phyloP scores from a whole-genome alignment of 2,113 vertebrate genomes.

The Hiodon alosoides region DNA sequence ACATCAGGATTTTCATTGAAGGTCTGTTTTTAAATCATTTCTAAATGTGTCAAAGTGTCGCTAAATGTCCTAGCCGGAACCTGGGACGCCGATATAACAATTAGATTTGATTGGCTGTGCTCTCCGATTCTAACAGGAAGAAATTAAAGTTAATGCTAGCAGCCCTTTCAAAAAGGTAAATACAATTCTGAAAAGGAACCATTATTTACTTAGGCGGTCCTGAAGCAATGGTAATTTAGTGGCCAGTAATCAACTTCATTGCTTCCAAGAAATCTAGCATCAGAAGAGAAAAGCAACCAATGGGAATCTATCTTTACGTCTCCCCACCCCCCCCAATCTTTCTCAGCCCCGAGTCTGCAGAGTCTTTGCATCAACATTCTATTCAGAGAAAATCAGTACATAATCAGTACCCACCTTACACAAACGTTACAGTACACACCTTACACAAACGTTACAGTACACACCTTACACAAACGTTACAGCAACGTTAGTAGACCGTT shows the following conservation, averaged over 20 bases:
- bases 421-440: no score
- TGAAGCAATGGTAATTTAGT: neutral
- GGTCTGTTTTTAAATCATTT: neutral
- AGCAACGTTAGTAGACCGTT: no score
- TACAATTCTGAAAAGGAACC: neutral
- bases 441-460: no score
- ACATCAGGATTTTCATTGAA: neutral
- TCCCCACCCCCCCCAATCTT: neutral
- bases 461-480: no score
- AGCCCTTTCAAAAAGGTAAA: neutral
- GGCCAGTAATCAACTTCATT: conserved; percentile 9
- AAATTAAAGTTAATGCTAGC: no score
- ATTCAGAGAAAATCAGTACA: no score
- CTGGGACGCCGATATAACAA: no score
- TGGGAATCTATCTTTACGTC: neutral
- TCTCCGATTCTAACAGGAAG: neutral
- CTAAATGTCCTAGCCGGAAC: neutral
- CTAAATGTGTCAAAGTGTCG: neutral
- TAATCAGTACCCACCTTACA: no score
- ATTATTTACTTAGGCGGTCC: neutral
- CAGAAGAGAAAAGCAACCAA: neutral
- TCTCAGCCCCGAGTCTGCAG: no score
- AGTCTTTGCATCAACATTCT: no score
- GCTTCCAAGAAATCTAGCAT: neutral
- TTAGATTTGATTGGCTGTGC: neutral